Conservation (phyloP, 1,140 invertebrate genomes). For the Brachionus sp. region DNA sequence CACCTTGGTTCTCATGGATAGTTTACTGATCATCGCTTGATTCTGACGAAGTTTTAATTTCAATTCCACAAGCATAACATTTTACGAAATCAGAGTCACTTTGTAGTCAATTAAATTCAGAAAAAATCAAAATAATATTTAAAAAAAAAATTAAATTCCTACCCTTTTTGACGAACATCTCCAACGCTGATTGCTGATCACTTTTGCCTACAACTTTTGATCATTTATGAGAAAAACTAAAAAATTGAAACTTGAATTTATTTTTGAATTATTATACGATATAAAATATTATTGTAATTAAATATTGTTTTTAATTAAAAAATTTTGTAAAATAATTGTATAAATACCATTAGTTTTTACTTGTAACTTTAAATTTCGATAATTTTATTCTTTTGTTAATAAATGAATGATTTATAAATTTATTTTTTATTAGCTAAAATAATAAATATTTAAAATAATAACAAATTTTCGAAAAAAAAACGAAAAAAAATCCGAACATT, state of each 20-base stretch:
- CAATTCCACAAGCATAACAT: conserved; percentile 34
- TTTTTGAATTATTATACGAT: no score
- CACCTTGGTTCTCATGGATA: neutral
- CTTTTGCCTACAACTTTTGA: conserved; percentile 6
- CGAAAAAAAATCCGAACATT: no score
- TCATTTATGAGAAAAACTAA: neutral
- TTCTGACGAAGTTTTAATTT: neutral
- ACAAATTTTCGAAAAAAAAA: no score
- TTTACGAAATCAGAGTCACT: neutral
- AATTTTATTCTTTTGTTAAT: no score
- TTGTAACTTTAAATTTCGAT: no score
- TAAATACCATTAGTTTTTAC: no score
- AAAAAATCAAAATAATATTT: neutral
- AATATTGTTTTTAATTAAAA: no score
- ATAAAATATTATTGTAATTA: no score
- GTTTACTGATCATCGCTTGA: conserved; percentile 23
- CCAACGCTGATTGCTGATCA: neutral
- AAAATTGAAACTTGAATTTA: neutral
- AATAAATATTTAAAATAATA: no score
- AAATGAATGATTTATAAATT: no score
- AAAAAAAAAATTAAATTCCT: neutral
- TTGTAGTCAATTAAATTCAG: neutral
- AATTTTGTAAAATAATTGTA: no score
- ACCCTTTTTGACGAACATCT: neutral
- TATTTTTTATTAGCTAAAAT: no score